These are phyloP conservation scores for Bugulina stolonifera DNA, from an alignment of 2,888 invertebrate species.

Conservation along the genomic window DNA sequence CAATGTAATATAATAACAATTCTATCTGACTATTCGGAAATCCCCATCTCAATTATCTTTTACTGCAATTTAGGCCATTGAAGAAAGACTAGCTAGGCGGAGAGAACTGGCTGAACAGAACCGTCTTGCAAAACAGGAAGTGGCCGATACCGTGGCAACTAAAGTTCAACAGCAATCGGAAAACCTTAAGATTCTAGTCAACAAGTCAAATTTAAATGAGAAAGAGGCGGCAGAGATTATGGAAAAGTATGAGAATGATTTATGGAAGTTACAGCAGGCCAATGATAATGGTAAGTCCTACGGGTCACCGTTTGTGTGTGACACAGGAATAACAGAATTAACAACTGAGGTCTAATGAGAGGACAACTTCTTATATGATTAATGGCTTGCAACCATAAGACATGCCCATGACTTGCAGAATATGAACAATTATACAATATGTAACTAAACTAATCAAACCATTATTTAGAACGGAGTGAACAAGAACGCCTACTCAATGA, in stretches of 20 bases:
- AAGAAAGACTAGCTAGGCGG: conserved; percentile 42
- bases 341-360: too few species aligned
- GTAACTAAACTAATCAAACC: too few species aligned
- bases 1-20: too few species aligned
- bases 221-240: conserved; percentile 41
- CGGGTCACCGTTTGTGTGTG: too few species aligned
- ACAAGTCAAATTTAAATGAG: conserved; percentile 37
- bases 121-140: conserved; percentile 36
- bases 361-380: too few species aligned
- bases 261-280: not conserved
- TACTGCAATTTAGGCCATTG: conserved; percentile 35
- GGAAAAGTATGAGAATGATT: conserved; percentile 33
- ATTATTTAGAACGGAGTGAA: conserved; percentile 34
- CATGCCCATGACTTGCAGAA: too few species aligned
- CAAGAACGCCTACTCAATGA: conserved; percentile 39
- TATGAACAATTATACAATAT: too few species aligned
- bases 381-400: too few species aligned
- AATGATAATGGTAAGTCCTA: conserved; percentile 14
- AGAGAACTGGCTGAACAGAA: conserved; percentile 39
- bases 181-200: conserved; percentile 34
- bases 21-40: too few species aligned
- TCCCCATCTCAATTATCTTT: too few species aligned
- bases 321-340: too few species aligned
- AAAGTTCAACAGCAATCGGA: conserved; percentile 34
- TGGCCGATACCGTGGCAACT: conserved; percentile 31